Evolutionary conservation across 2,113 vertebrate genomes (phyloP).

Genomic region (Danionella cerebrum): DNA sequence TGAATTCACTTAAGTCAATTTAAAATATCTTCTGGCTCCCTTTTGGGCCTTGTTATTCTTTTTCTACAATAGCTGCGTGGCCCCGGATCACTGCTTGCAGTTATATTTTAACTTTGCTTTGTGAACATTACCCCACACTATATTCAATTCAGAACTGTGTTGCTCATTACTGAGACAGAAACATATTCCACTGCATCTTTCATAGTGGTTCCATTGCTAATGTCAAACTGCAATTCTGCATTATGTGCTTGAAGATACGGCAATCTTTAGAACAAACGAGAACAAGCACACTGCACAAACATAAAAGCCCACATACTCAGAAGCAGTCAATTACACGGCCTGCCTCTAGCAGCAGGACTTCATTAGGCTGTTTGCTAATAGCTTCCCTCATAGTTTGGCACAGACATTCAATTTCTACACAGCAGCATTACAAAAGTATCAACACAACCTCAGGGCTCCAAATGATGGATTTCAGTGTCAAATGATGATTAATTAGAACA

Average conservation of each 20-base stretch:
- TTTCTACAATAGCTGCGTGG: too few species aligned
- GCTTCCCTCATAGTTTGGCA: conserved; percentile 25
- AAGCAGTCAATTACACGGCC: conserved; percentile 19
- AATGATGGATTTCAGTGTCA: conserved; percentile 4
- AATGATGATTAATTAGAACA: conserved; percentile 3
- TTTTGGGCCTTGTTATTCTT: too few species aligned
- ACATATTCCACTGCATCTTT: background rate
- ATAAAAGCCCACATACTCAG: conserved; percentile 6
- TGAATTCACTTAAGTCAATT: too few species aligned
- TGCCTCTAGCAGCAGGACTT: conserved; percentile 32
- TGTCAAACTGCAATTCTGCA: background rate
- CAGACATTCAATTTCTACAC: conserved; percentile 18
- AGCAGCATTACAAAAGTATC: conserved; percentile 13
- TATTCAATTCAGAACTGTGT: too few species aligned
- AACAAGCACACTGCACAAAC: conserved; percentile 2
- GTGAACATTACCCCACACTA: too few species aligned
- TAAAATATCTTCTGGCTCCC: too few species aligned
- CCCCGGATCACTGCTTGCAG: too few species aligned
- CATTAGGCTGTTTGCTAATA: conserved; percentile 40
- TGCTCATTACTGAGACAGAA: too few species aligned
- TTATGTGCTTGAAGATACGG: conserved; percentile 8
- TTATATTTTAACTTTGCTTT: too few species aligned
- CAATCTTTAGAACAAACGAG: conserved; percentile 13
- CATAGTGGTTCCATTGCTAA: background rate
- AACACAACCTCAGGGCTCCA: background rate